A percentile compares a stretch with the other conserved stretches of the same genome.
Evolutionary conservation across 2,888 invertebrate species (phyloP).

Genomic region (Hoplodrina ambigua): DNA sequence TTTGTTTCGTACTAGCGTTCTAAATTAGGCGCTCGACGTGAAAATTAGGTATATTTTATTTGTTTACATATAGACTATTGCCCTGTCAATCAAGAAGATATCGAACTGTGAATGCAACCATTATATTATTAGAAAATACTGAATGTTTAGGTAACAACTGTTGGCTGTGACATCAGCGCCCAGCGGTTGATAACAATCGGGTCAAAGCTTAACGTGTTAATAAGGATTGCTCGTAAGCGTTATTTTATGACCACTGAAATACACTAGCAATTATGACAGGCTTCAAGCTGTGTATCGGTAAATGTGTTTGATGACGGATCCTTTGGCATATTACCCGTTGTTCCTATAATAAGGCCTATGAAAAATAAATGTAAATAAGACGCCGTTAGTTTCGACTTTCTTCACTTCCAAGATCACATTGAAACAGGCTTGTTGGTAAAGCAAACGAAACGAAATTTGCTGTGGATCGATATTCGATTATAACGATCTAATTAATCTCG

Average conservation of each 20-base stretch:
- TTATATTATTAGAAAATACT: slow-evolving; percentile 10
- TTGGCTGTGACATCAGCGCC: slow-evolving; percentile 53
- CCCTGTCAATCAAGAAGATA: slow-evolving; percentile 28
- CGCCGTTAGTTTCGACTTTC: not conserved
- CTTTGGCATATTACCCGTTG: not conserved
- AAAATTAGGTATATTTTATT: slow-evolving; percentile 12
- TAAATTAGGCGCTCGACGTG: slow-evolving; percentile 3
- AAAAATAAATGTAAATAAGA: not conserved
- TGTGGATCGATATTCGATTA: not conserved
- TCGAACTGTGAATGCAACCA: slow-evolving; percentile 14
- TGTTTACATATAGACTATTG: slow-evolving; percentile 22
- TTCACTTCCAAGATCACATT: not conserved
- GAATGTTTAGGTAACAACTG: slow-evolving; percentile 31
- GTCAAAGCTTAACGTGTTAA: slow-evolving; percentile 49
- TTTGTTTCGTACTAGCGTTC: not conserved
- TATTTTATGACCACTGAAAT: slow-evolving; percentile 51
- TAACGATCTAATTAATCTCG: slow-evolving; percentile 17
- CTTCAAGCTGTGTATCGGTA: slow-evolving; percentile 31
- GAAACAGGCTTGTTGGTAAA: not conserved
- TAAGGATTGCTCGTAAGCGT: slow-evolving; percentile 47
- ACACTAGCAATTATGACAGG: slow-evolving; percentile 22
- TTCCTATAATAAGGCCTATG: not conserved
- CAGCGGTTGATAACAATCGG: slow-evolving; percentile 48
- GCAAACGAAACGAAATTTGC: not conserved
- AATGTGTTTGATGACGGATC: slow-evolving; percentile 19